Percentiles rank a stretch among this genome's conserved stretches.
These are phyloP conservation scores for Craterocephalus amniculus DNA, from an alignment of 2,797 vertebrate genomes.

Conservation along the genomic window DNA sequence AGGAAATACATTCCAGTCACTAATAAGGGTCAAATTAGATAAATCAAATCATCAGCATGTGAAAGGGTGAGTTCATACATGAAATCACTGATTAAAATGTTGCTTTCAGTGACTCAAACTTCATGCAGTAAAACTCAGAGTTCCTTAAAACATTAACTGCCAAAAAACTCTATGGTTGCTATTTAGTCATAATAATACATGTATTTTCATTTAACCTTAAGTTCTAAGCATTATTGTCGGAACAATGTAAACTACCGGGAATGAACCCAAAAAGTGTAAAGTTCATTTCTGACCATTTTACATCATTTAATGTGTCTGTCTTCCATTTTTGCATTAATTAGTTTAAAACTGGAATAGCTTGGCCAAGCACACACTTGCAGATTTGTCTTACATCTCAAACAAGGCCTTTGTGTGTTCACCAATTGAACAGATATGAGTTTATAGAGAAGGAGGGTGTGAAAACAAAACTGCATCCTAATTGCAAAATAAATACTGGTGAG, in stretches of 20 bases:
- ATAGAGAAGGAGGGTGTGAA: not conserved
- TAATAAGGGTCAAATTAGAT: constrained; percentile 20
- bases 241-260: not conserved
- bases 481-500: not conserved
- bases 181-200: not conserved
- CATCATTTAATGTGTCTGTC: not conserved
- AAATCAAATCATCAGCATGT: constrained; percentile 16
- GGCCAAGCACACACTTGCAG: not conserved
- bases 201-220: not conserved
- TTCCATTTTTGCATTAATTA: not conserved
- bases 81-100: not conserved
- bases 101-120: not conserved
- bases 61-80: not conserved
- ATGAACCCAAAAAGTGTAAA: not conserved
- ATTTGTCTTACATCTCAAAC: not conserved
- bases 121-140: not conserved
- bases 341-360: not conserved
- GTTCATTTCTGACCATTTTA: constrained; percentile 3
- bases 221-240: not conserved
- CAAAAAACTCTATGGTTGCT: not conserved
- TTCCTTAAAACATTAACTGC: not conserved
- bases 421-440: not conserved
- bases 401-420: not conserved
- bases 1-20: constrained; percentile 21
- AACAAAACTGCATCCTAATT: not conserved